A percentile compares a stretch with the other conserved stretches of the same genome.
Evolutionary conservation across 2,888 invertebrate species (phyloP).

Genomic region (Hyppa rectilinea): DNA sequence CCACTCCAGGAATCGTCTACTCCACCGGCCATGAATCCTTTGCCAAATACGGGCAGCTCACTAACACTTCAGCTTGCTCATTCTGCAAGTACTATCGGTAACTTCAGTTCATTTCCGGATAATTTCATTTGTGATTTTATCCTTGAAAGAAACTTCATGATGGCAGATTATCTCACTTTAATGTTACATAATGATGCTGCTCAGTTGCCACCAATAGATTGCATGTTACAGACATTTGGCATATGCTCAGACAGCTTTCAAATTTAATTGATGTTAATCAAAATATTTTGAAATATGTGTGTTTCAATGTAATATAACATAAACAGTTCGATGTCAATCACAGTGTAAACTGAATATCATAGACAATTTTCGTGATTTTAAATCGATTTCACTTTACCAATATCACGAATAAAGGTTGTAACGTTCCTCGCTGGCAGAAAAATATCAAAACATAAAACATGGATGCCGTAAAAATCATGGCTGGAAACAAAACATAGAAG

Average conservation of each 20-base stretch:
- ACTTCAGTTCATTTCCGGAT: too few relatives aligned
- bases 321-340: slow-evolving; percentile 25
- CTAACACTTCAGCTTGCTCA: too few relatives aligned
- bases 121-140: background rate
- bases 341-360: background rate
- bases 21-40: too few relatives aligned
- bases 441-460: background rate
- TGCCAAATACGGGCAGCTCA: too few relatives aligned
- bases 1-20: too few relatives aligned
- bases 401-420: background rate
- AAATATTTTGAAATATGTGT: slow-evolving; percentile 31
- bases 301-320: slow-evolving; percentile 27
- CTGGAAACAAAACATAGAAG: background rate
- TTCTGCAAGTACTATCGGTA: background rate
- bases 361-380: background rate
- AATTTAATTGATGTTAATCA: slow-evolving; percentile 20
- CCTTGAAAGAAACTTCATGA: background rate
- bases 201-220: background rate
- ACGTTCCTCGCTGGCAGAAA: background rate
- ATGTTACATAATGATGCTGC: background rate
- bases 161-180: background rate
- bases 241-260: slow-evolving; percentile 24
- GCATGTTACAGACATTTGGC: slow-evolving; percentile 23
- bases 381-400: background rate
- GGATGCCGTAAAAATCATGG: background rate